Base-by-base conservation (phyloP, 2,113 vertebrate species). In the Corydoras maculifer region DNA sequence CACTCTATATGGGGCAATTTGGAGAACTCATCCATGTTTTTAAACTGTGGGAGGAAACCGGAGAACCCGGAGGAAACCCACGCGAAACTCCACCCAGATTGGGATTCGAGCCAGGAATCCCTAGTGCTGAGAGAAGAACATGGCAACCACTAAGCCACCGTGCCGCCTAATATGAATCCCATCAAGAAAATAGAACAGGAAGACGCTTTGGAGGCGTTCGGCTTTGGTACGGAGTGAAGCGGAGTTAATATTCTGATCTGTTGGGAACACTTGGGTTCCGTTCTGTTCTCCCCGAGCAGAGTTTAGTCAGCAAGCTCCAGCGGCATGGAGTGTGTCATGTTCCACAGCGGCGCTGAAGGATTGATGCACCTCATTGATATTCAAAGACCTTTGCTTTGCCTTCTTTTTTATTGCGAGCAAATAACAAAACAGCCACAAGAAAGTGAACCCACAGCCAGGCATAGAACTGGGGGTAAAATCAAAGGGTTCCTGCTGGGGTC, bases 331-430 rank as follows among this genome's bases (percentile, higher is more conserved):
- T 79, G 74, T 71, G 75, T 78, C 70, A 73, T 71, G 74, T 79
- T 77, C 65, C 75, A 51, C 62, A 65, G 77, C 68, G 72, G 49
- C 67, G 69, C 69, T 49, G 49, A 68, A 74, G 77, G 69, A 77
- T 74, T 73, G 75, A 77, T 77, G 70, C 67, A 50, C 51, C 79
- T 78, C 68, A 76, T 76, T 76, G 65, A 74, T 74, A 81, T 81
- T 78, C 79, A 78, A 64, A 68, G 32, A 50, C 54, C 59, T 69
- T 51, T 5, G 30, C 70, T 70, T 75, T 64, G 58, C 61, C 65
- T 74, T 68, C 75, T 70, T 58, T 59, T 58, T 60, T 60, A 69
- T 63, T 76, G 50, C 65, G 57, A 73, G 55, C 35, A 11, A 75
- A 78, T 25, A 81, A 73, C 68, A 81, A 78, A 81, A 78, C 53